Evolutionary conservation across 2,797 vertebrate species (phyloP).

Genomic region (Sebastiscus tertius): DNA sequence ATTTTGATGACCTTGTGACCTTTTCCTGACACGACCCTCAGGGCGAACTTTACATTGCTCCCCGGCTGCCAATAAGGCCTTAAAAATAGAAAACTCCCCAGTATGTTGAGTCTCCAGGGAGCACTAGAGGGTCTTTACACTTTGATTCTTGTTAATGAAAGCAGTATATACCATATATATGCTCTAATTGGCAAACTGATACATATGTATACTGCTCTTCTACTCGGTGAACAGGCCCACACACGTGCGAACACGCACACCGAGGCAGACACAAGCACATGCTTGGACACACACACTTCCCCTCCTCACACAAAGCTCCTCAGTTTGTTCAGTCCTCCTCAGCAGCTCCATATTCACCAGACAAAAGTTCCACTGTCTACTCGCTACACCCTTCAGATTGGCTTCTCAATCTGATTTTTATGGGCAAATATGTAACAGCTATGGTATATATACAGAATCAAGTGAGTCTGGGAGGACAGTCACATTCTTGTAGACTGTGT

Average conservation of each 20-base stretch:
- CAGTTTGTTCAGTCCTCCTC: conserved; percentile 29
- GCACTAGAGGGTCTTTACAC: conserved; percentile 3
- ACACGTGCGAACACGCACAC: neutral
- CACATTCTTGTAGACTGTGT: neutral
- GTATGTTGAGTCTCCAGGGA: conserved; percentile 2
- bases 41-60: neutral
- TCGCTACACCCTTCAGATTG: neutral
- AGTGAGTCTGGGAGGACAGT: neutral
- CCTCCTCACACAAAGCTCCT: conserved; percentile 31
- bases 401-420: conserved; percentile 14
- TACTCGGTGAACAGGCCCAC: neutral
- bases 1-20: conserved; percentile 14
- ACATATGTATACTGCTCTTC: neutral
- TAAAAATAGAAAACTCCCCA: conserved; percentile 4
- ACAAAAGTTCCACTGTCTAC: conserved; percentile 38
- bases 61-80: neutral
- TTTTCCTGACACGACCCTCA: neutral
- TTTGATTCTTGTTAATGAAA: conserved; percentile 15
- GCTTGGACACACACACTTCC: conserved; percentile 5
- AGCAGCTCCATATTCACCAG: neutral
- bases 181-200: neutral
- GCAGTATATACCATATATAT: neutral
- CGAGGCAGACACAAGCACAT: neutral
- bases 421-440: too few species aligned
- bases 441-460: neutral